Evolutionary conservation across 2,888 invertebrate genomes (phyloP).

Genomic region (Drosophila differens): DNA sequence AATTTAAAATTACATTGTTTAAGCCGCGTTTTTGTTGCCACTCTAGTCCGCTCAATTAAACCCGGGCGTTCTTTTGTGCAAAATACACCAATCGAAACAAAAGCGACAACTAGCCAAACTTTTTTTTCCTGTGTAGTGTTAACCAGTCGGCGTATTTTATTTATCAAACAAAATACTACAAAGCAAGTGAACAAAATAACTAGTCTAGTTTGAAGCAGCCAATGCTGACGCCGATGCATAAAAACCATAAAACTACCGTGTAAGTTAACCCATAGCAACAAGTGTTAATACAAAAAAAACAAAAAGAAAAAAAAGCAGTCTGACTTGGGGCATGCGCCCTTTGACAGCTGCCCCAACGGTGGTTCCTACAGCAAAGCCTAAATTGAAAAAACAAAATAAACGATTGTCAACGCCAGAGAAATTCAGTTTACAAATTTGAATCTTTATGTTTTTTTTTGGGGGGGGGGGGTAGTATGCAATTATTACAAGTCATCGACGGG

Average conservation of each 20-base stretch:
- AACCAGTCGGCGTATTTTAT: constrained; percentile 17
- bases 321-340: constrained; percentile 36
- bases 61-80: constrained; percentile 7
- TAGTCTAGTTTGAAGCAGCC: constrained; percentile 1
- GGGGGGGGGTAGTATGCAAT: not conserved
- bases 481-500: constrained; percentile 2
- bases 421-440: constrained; percentile 52
- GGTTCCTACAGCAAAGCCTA: constrained; percentile 28
- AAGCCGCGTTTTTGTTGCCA: constrained; percentile 6
- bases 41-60: not conserved
- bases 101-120: constrained; percentile 5
- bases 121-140: constrained; percentile 11
- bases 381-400: constrained; percentile 55
- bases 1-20: constrained; percentile 7
- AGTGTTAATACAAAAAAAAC: constrained; percentile 28
- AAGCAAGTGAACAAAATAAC: constrained; percentile 7
- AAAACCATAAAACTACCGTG: constrained; percentile 15
- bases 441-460: constrained; percentile 1
- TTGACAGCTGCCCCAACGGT: constrained; percentile 5
- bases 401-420: constrained; percentile 28
- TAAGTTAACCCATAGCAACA: constrained; percentile 39
- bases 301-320: constrained; percentile 6
- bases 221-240: constrained; percentile 5
- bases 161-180: not conserved
- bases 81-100: not conserved